Base-by-base conservation (phyloP, 2,888 invertebrate species). In the Nomada flava region DNA sequence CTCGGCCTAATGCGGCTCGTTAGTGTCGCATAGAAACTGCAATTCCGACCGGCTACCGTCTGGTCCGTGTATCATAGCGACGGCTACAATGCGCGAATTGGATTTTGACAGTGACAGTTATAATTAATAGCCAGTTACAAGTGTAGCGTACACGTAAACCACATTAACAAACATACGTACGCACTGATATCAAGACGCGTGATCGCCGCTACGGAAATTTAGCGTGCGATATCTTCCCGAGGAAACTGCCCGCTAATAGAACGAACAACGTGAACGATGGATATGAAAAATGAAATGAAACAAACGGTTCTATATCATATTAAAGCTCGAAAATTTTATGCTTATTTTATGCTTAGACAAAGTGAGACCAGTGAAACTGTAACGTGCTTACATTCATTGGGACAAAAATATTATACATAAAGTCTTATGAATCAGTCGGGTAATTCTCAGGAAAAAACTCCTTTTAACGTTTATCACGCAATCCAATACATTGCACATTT, bases 11-110 rank as follows among this genome's bases (percentile, higher is more conserved):
- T 76, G 76, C 76, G 76, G 81, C 79, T 82, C 81, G 82, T 81
- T 82, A 82, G 81, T 72, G 76, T 81, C 68, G 82, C 82, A 72
- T 81, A 81, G 81, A 82, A 76, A 68, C 76, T 76, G 76, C 76
- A 72, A 76, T 76, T 76, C 62, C 62, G 68, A 50, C 50, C 75
- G 20, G 29, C 72, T 44, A 50, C 44, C 7, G 69, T 47, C 23
- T 47, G 53, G 18, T 50, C 36, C 65, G 29, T 26, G 76, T 73
- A 59, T 47, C 70, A 59, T 77, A 53, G 9, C 67, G 18, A n/a
- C 42, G 10, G n/a, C 59, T 57, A 64, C 59, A 57, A 82, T 84
- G 78, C 63, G 82, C 82, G 82, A 74, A 60, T 69, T 72, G 65
- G 59, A 77, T 77, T 74, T 73, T 73, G 80, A 80, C 79, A 73